phyloP scores from a whole-genome alignment of 2,888 invertebrate species.

The Scaptomyza cyrtandrae region DNA sequence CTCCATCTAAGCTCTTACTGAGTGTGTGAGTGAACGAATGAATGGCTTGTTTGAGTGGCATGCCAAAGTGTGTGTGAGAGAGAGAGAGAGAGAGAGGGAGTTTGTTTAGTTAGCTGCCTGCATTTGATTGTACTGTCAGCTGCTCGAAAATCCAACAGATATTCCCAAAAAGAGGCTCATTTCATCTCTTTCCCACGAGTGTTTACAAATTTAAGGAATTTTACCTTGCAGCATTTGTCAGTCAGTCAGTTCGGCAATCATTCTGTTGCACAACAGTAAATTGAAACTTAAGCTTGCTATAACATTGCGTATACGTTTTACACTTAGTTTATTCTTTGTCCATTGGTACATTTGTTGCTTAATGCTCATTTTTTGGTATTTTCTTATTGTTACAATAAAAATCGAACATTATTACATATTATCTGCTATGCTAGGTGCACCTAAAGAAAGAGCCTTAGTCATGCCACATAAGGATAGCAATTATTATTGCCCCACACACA shows the following conservation, averaged over 20 bases:
- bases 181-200: constrained; percentile 4
- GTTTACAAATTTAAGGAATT: constrained; percentile 41
- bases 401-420: no score
- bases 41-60: constrained; percentile 10
- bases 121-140: constrained; percentile 46
- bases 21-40: background rate
- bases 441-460: background rate
- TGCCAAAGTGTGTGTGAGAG: background rate
- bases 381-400: no score
- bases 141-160: background rate
- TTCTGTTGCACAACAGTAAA: constrained; percentile 25
- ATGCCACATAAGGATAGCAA: constrained; percentile 23
- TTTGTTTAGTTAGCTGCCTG: constrained; percentile 32
- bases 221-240: constrained; percentile 8
- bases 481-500: constrained; percentile 31
- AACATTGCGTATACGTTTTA: constrained; percentile 15
- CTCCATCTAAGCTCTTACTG: background rate
- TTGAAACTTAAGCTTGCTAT: constrained; percentile 8
- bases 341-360: no score
- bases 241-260: constrained; percentile 18
- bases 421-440: no score
- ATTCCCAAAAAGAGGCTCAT: constrained; percentile 8
- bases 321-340: no score
- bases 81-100: background rate
- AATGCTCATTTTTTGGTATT: no score